Base-by-base conservation (phyloP, 1,140 invertebrate genomes). In the Hyles euphorbiae region DNA sequence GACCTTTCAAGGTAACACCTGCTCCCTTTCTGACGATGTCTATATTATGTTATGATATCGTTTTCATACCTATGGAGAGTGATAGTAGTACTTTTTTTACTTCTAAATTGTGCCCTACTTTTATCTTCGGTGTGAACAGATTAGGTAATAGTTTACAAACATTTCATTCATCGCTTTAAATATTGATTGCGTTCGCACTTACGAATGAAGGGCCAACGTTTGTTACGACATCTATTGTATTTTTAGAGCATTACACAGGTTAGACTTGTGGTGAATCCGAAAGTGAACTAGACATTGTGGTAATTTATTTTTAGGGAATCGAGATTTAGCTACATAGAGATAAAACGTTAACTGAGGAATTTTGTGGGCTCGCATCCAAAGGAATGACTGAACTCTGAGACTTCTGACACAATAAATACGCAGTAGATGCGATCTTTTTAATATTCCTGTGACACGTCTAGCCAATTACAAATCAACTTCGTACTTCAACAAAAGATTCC, bases 231-330 rank as follows among this genome's bases (percentile, higher is more conserved):
- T 47, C 40, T 46, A 36, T 32, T 53, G 11, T 64, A 61, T 57
- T 60, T 60, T 64, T 62, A 58, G 50, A 12, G 6, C 50, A 46
- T 49, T 46, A 22, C 46, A n/a, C 53, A 44, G 40, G n/a, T 47
- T 10, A 46, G 34, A n/a, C 40, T 55, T 53, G 12, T 34, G 61
- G 51, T 60, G 60, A 65, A 60, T 83, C 22, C 60, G 51, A 58
- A 60, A 65, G 60, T 83, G 80, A 85, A 85, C 78, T 85, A 85
- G 80, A 83, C 82, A 85, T 85, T 85, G 75, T 60, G 65, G 53
- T 69, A 59, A 43, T 57, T 51, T 62, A 72, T 68, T 74, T 74
- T 72, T 63, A 49, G 62, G 65, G 72, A 82, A 76, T 34, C 82
- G 66, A 72, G 78, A 5, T 5, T 36, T 40, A 5, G 36, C 36